Percentiles rank a stretch among this genome's conserved stretches.
Conservation (phyloP, 1,140 invertebrate species). For the Brachionus calyciflorus region DNA sequence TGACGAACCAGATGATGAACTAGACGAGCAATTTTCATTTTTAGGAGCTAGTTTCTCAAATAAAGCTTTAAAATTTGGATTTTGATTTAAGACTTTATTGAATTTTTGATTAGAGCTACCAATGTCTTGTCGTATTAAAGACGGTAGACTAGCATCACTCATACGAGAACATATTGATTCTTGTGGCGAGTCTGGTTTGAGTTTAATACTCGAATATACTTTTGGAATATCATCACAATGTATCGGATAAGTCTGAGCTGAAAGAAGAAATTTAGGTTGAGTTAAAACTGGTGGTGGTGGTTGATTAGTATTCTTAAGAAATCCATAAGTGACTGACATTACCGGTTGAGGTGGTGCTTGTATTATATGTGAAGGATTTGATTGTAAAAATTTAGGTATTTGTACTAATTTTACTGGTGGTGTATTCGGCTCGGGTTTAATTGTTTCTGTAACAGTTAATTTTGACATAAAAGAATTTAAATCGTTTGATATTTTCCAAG, state of each 20-base stretch:
- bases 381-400: neutral
- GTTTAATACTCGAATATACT: neutral
- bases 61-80: conserved; percentile 9
- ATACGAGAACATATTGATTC: conserved; percentile 40
- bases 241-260: neutral
- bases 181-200: conserved; percentile 1
- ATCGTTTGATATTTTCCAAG: neutral
- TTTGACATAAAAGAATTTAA: neutral
- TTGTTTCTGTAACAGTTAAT: neutral
- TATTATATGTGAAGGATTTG: neutral
- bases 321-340: conserved; percentile 29
- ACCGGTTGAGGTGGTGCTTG: neutral
- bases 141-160: conserved; percentile 35
- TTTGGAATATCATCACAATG: neutral
- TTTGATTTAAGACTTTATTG: neutral
- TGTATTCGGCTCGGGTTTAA: neutral
- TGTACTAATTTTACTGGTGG: neutral
- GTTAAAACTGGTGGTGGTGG: too few species aligned
- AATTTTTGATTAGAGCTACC: neutral
- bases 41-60: conserved; percentile 4
- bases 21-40: neutral
- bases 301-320: neutral
- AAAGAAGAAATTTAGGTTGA: conserved; percentile 7
- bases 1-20: neutral
- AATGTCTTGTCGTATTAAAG: neutral